Evolutionary conservation across 2,797 vertebrate species (phyloP), one percentile per base, ranked within the genome.

Genomic region (Oophaga sylvatica): DNA sequence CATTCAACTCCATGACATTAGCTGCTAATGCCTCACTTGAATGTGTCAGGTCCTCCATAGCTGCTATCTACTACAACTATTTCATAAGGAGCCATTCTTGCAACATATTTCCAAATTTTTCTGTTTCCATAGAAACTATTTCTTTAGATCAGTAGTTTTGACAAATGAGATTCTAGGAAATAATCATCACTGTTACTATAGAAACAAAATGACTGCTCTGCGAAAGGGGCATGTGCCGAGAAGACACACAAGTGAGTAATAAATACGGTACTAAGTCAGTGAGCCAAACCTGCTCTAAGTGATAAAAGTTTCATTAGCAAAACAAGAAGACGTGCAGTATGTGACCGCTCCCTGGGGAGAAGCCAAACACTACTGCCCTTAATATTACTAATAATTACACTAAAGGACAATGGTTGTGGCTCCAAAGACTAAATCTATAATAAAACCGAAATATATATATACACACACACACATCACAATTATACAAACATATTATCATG

Each of bases 101-200:
- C 1, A 65, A 1, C 26, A 7, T 71, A 0, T 35, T 71, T 71
- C 8, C 5, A 0, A 19, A 53, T 53, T 12, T 48, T 59, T 41
- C 20, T 35, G 83, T 84, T 84, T 77, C 71, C 57, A 7, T 84
- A 84, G 83, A 84, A 84, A 84, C 82, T 17, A 26, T 53, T 76
- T 76, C 71, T 84, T 84, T 84, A 75, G 57, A 82, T 31, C 17
- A 19, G n/a, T 5, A 2, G 29, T 31, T 31, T 53, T 68, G 71
- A 31, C 48, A 57, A n/a, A 57, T 77, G 62, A 56, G 20, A 56
- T 73, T 57, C 60, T 57, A n/a, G 77, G 60, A 13, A 77, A 19
- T 11, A 77, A 83, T 76, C 45, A 81, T 59, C 48, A 67, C 56
- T 57, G 70, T 82, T 77, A 68, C 80, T 62, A 65, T 77, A 53